Conservation (phyloP, 2,113 vertebrate genomes). For the Lontra canadensis region DNA sequence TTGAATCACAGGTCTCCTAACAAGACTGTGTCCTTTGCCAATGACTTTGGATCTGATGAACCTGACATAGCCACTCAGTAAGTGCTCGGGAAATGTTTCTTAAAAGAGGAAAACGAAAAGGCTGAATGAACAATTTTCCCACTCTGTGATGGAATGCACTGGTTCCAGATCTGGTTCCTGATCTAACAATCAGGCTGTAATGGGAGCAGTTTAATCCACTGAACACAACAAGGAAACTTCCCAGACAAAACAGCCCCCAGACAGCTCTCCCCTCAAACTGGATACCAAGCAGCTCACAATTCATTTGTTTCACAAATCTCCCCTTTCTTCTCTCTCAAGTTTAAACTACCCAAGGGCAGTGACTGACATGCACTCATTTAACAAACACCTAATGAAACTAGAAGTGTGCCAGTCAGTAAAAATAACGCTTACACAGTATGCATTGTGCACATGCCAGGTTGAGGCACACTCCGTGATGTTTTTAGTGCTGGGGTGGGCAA, state of each 20-base stretch:
- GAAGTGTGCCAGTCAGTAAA: not conserved
- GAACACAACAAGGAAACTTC: not conserved
- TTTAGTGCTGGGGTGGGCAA: not conserved
- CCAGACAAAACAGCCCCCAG: not conserved
- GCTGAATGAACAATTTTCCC: not conserved
- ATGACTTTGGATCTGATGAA: not conserved
- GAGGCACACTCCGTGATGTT: not conserved
- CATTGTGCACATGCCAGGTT: no score
- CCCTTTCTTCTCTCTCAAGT: not conserved
- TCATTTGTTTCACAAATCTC: constrained; percentile 19
- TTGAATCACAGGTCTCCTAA: not conserved
- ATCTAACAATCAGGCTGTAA: not conserved
- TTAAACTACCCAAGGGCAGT: not conserved
- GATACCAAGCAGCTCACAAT: not conserved
- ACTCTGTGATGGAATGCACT: not conserved
- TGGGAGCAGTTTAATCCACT: not conserved
- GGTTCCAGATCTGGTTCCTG: not conserved
- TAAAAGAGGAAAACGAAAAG: not conserved
- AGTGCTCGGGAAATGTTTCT: not conserved
- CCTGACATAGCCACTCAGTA: not conserved
- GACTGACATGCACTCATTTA: not conserved
- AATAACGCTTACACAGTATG: not conserved
- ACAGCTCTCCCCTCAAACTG: not conserved
- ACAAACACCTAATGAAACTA: not conserved
- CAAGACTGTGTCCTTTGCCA: not conserved